phyloP scores from a whole-genome alignment of 2,113 vertebrate genomes.

The Elephantulus edwardii region DNA sequence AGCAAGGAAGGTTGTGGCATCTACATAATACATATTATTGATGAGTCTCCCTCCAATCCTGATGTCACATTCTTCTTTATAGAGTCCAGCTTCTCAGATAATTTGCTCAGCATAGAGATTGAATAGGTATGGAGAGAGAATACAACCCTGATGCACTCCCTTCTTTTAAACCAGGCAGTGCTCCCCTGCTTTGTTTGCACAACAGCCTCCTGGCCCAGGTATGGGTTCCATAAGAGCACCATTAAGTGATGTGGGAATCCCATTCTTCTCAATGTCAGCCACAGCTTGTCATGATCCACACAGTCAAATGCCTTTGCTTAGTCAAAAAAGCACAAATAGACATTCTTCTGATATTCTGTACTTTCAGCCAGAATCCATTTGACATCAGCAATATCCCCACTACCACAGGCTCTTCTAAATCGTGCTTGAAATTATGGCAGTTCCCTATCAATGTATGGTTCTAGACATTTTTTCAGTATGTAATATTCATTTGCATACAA shows the following conservation, averaged over 20 bases:
- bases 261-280: no score
- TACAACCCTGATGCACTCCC: background rate
- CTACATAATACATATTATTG: background rate
- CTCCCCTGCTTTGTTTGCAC: background rate
- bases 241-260: background rate
- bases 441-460: no score
- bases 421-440: no score
- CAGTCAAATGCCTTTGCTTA: no score
- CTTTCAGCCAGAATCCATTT: no score
- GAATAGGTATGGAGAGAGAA: background rate
- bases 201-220: background rate
- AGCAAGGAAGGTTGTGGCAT: background rate
- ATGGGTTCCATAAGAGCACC: background rate
- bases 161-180: background rate
- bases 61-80: background rate
- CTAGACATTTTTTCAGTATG: no score
- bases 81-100: background rate
- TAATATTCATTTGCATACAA: no score
- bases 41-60: background rate
- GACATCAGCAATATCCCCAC: no score
- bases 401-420: no score
- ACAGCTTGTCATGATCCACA: no score
- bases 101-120: background rate
- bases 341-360: no score
- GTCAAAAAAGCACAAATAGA: no score